Evolutionary conservation across 2,113 vertebrate species (phyloP), one percentile per base, ranked within the genome.

Genomic region (Columba janthina): DNA sequence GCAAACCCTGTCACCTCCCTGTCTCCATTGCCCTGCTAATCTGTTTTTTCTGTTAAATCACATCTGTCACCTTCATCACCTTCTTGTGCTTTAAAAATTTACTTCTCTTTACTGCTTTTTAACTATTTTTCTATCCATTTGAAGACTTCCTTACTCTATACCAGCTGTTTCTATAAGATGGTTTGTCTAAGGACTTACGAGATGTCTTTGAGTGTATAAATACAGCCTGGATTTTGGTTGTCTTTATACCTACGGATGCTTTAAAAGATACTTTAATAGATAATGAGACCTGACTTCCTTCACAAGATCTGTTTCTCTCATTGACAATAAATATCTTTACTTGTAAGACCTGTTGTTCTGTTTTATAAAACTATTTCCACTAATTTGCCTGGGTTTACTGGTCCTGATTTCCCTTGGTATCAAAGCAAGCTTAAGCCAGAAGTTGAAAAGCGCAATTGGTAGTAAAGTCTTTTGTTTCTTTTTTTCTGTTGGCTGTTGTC

Each of bases 1-100:
- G 10, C 0, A 1, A 61, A 29, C 15, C 4, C 1, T 3, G 1
- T 10, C 64, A 69, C 31, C n/a, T 92, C 32, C 65, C 11, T 58
- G 22, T 58, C 20, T 70, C 36, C 1, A 1, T 34, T 77, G 20
- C 34, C 25, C 42, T 67, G 28, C 29, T 81, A 4, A 4, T 51
- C 5, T 29, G 2, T 66, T 81, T 77, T 77, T 31, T 15, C n/a
- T 80, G 5, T 78, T 62, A 58, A 74, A 74, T 87, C 36, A 21
- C 21, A 36, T 36, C 38, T 60, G 31, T 85, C 14, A 29, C n/a
- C 42, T 88, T 76, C 10, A 31, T 67, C 40, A 28, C 6, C 13
- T 61, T 15, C 18, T 51, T 66, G 17, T 57, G 36, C n/a, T 91
- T 25, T 66, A 48, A 84, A 84, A 34, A 48, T 29, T 2, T 15